Evolutionary conservation across 2,888 invertebrate species (phyloP), one percentile per base, ranked within the genome.

Genomic region (Eupithecia centaureata): DNA sequence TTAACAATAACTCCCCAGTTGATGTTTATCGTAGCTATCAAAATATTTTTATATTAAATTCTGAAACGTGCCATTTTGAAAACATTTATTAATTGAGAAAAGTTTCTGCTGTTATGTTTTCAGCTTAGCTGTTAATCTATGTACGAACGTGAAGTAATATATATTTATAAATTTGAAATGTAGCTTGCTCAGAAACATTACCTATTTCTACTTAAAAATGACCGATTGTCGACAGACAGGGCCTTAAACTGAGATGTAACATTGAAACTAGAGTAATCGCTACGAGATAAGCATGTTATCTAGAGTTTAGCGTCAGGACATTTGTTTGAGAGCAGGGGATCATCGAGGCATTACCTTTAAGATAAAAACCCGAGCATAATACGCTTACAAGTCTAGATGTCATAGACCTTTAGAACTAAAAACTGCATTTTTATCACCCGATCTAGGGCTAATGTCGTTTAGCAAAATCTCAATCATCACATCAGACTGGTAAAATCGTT

Each of bases 261-360:
- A 76, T 76, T 73, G 71, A 67, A 63, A 64, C 56, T 15, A 52
- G 22, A 73, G 57, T 65, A 62, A 57, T 63, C 71, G 69, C 73
- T 54, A 51, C 65, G 62, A 72, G 79, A 81, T 79, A 80, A 73
- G 62, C 47, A 42, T 47, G 3, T 61, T 61, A 61, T 61, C 82
- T 80, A 71, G 76, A 75, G 74, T 73, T 70, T 54, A 54, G 71
- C 69, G 67, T 67, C 65, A 54, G 28, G 62, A 68, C 63, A 59
- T 70, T 61, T 73, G 56, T 56, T 56, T 56, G 54, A 47, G 38
- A 30, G 22, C 8, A 42, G 27, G 15, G 32, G 47, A 64, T 68
- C 47, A 61, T 68, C 28, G 13, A 25, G 64, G 61, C 35, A 51
- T 60, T 15, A 52, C 54, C 30, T 28, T 56, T n/a, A 7, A 56